Base-by-base conservation (phyloP, 92 coral and sea anemone genomes). In the Phenganax marumi region DNA sequence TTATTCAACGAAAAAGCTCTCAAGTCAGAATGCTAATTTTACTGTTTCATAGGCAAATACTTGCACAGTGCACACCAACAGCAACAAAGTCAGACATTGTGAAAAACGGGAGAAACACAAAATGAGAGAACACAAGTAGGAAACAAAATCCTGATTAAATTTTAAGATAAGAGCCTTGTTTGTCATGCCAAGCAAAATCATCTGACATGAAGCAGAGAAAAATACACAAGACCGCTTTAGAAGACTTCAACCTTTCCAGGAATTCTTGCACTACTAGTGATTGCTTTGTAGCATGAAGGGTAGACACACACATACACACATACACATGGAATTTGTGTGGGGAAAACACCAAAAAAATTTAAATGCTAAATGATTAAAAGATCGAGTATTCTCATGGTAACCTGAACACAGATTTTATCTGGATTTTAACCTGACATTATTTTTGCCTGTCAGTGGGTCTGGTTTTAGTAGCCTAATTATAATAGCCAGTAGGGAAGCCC, bases 401-500 rank as follows among this genome's bases (percentile, higher is more conserved):
- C 18, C 33, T 33, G 43, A 21, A 6, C 7, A 72, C 77, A 72
- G 77, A 49, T 49, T 72, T 72, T 72, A 43, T 72, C 56, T 48
- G 13, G 46, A n/a, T 3, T 49, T 49, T 72, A 10, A 49, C 56
- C 77, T n/a, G n/a, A 49, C 19, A 7, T 49, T 6, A 72, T n/a
- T 72, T 19, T 12, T 72, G 56, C 77, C 47, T 49, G 56, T 19
- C 26, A 72, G 17, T 51, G 53, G 65, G 24, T 51, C 52, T 74
- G 18, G 19, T n/a, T 21, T 51, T 12, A 56, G 62, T 51, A 50
- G 22, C 47, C 58, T 52, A 74, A 74, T 74, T 50, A 74, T 21
- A 52, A 12, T 26, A 17, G 47, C 24, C 79, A 74, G 79, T 74
- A 47, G 79, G 79, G 46, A 3, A 16, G 62, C 60, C 52, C 46